A percentile compares a stretch with the other conserved stretches of the same genome.
Evolutionary conservation across 2,888 invertebrate species (phyloP).

Genomic region (Hydroisotoma schaefferi): DNA sequence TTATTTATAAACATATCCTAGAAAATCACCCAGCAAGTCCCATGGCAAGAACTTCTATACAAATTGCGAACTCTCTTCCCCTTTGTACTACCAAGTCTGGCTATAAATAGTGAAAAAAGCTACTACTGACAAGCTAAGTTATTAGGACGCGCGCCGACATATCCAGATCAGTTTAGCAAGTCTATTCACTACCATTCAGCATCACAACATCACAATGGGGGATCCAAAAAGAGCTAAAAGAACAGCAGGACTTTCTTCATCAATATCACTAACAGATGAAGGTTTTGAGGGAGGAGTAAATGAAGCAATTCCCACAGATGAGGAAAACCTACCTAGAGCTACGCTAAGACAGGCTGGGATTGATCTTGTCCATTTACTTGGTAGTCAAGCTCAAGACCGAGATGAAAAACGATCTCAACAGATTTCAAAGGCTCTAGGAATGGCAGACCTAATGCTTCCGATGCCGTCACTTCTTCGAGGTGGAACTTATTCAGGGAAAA

Average conservation of each 20-base stretch:
- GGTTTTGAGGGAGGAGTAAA: not conserved
- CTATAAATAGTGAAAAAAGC: too few species aligned
- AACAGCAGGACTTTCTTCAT: not conserved
- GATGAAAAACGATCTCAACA: not conserved
- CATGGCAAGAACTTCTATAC: too few species aligned
- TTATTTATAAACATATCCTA: too few species aligned
- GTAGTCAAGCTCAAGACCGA: too few species aligned
- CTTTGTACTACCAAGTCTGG: too few species aligned
- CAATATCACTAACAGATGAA: not conserved
- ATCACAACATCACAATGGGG: not conserved
- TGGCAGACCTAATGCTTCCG: too few species aligned
- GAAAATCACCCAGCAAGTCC: too few species aligned
- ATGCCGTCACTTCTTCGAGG: too few species aligned
- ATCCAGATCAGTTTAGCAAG: not conserved
- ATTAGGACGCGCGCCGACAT: too few species aligned
- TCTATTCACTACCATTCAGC: not conserved
- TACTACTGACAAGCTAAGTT: too few species aligned
- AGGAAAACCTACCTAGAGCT: constrained; percentile 5
- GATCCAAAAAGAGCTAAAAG: not conserved
- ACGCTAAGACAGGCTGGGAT: constrained; percentile 23
- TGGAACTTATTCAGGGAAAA: not conserved
- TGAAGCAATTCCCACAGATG: not conserved
- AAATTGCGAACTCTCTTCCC: too few species aligned
- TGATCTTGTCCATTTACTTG: constrained; percentile 20
- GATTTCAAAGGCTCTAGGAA: not conserved